Base-by-base conservation (phyloP, 2,797 vertebrate genomes). In the Enteromius radiatus region DNA sequence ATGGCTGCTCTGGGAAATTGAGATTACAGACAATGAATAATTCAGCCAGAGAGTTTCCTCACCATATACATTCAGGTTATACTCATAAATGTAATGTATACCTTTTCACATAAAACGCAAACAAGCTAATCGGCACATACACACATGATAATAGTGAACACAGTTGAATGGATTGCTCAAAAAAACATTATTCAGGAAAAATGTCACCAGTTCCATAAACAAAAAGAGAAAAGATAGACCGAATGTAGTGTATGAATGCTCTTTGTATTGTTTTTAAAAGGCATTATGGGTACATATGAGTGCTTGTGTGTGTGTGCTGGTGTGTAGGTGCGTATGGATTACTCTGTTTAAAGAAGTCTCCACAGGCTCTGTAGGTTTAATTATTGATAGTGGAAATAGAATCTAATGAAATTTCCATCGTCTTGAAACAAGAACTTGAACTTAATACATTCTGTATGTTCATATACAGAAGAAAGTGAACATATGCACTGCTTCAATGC, bases 351-450 rank as follows among this genome's bases (percentile, higher is more conserved):
- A 86, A 49, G 54, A 28, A 76, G 84, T 78, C 80, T 84, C 26
- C 5, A 74, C 45, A 80, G 85, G 86, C 90, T 93, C 90, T 91
- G 91, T 94, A 94, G 93, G 95, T 93, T 97, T 95, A 96, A 97
- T 96, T 95, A 97, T 96, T 97, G 87, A 96, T 96, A 89, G 90
- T 95, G 95, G 95, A 97, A 97, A 95, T 94, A 90, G 90, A 94
- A 92, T 94, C 92, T 92, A 96, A 96, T 96, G 95, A 96, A 95
- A 95, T 96, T 96, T 97, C 94, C 94, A 94, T 93, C 90, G 89
- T 95, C 91, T 93, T 95, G 94, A 96, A 96, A 95, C 92, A 90
- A 91, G 92, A 95, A 94, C 94, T 95, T 95, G 59, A 36, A 79
- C 78, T 87, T 45, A 14, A 78, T 47, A 65, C 33, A 74, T 26